A percentile compares a stretch with the other conserved stretches of the same genome.
phyloP scores from a whole-genome alignment of 2,113 vertebrate species.

The Prolemur simus region DNA sequence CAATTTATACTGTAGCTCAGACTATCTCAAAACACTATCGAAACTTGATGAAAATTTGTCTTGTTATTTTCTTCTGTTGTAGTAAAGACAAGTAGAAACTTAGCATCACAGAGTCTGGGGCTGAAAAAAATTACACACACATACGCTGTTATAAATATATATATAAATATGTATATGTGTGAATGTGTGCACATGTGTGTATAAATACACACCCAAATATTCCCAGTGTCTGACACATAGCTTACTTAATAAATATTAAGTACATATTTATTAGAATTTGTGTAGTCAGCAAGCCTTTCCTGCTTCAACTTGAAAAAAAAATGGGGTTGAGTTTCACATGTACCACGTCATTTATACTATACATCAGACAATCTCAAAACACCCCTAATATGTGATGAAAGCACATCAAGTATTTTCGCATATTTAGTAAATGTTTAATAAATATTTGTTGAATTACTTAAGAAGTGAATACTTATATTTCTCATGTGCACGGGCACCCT shows the following conservation, averaged over 20 bases:
- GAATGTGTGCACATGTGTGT: neutral
- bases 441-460: neutral
- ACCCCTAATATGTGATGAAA: neutral
- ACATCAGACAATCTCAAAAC: neutral
- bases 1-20: neutral
- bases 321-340: neutral
- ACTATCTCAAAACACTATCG: neutral
- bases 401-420: neutral
- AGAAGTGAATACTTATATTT: neutral
- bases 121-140: neutral
- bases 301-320: neutral
- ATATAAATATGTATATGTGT: neutral
- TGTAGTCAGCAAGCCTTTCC: neutral
- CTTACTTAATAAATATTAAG: neutral
- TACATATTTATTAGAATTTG: neutral
- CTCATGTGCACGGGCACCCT: neutral
- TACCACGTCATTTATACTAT: neutral
- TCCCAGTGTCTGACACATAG: neutral
- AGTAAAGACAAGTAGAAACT: neutral
- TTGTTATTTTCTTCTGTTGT: neutral
- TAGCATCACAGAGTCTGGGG: neutral
- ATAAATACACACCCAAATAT: neutral
- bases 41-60: neutral
- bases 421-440: neutral
- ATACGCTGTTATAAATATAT: neutral